Percentiles rank a stretch among this genome's conserved stretches.
phyloP scores from a whole-genome alignment of 2,888 invertebrate species.

The Cancer borealis region DNA sequence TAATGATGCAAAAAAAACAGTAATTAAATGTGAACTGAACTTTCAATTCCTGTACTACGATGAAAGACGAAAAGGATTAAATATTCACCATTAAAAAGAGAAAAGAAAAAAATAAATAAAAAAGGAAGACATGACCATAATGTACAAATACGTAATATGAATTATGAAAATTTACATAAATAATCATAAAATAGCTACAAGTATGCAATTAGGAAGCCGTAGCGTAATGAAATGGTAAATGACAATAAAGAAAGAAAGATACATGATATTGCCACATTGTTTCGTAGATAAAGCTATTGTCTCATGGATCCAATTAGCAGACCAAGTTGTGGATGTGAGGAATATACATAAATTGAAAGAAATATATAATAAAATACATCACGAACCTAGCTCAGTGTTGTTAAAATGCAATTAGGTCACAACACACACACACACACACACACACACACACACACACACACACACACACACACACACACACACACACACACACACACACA shows the following conservation, averaged over 20 bases:
- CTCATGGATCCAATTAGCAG: neutral
- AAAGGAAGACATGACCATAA: neutral
- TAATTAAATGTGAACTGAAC: neutral
- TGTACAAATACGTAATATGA: neutral
- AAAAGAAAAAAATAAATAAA: neutral
- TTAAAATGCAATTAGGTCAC: neutral
- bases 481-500: slow-evolving; percentile 28
- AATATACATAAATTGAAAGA: neutral
- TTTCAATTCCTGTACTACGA: neutral
- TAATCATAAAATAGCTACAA: no score
- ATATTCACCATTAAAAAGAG: neutral
- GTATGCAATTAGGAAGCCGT: neutral
- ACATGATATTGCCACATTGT: neutral
- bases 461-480: slow-evolving; percentile 16
- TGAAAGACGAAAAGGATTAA: neutral
- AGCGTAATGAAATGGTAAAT: neutral
- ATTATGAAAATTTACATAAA: no score
- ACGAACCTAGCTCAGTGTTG: neutral
- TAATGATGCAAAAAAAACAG: neutral
- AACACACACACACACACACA: neutral
- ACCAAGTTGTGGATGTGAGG: neutral
- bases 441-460: no score
- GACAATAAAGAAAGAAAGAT: neutral
- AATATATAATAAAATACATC: neutral
- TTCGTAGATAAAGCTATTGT: neutral